Evolutionary conservation across 2,888 invertebrate species (phyloP).

Genomic region (Sphinx pinastri): DNA sequence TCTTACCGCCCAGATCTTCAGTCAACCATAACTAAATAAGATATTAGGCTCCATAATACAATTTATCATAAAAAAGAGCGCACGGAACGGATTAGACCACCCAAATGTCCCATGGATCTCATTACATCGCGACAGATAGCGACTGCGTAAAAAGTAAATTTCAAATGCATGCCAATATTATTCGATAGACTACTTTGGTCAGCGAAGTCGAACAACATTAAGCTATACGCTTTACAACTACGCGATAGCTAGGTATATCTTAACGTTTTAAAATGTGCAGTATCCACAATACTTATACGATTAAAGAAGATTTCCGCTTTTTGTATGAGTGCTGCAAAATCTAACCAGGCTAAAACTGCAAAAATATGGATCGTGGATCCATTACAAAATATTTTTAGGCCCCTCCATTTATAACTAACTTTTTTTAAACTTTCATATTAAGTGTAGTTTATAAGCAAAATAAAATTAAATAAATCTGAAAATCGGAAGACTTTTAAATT

Average conservation of each 20-base stretch:
- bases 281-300: too few species aligned
- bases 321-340: too few species aligned
- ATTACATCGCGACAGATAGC: not conserved
- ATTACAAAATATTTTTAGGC: too few species aligned
- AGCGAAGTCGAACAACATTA: not conserved
- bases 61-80: not conserved
- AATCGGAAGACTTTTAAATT: too few species aligned
- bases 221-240: not conserved
- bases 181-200: conserved; percentile 42
- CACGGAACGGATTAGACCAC: conserved; percentile 1
- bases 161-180: conserved; percentile 58
- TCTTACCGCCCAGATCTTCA: not conserved
- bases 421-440: too few species aligned
- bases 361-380: too few species aligned
- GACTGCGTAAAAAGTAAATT: conserved; percentile 2
- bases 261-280: too few species aligned
- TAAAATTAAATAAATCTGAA: too few species aligned
- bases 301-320: too few species aligned
- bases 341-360: too few species aligned
- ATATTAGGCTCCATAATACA: not conserved
- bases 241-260: not conserved
- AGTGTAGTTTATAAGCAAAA: too few species aligned
- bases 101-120: conserved; percentile 14
- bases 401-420: too few species aligned
- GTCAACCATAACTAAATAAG: not conserved